A percentile compares a stretch with the other conserved stretches of the same genome.
These are phyloP conservation scores for Pipistrellus pygmaeus DNA, from an alignment of 2,797 vertebrate species.

Conservation along the genomic window DNA sequence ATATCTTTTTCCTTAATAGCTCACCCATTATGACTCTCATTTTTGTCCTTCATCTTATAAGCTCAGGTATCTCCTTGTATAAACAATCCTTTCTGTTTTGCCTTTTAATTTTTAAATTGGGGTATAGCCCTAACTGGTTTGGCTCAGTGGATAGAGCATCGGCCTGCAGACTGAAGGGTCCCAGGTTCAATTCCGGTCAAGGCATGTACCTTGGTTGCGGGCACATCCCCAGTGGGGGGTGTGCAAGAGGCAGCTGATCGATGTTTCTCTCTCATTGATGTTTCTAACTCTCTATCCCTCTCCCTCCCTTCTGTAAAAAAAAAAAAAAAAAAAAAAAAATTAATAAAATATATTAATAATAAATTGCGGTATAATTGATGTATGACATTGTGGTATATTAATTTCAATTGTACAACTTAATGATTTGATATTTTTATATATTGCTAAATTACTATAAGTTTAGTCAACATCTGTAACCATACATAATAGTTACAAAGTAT, in stretches of 20 bases:
- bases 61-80: neutral
- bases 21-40: neutral
- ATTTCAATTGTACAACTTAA: neutral
- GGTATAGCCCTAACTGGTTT: neutral
- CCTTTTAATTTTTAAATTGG: conserved; percentile 11
- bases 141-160: too few species aligned
- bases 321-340: too few species aligned
- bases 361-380: neutral
- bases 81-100: conserved; percentile 1
- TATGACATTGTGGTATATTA: neutral
- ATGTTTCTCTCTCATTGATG: too few species aligned
- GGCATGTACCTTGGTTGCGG: too few species aligned
- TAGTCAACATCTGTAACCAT: neutral
- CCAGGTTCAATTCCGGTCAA: too few species aligned
- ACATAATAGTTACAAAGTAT: neutral
- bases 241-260: too few species aligned
- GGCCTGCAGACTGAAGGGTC: too few species aligned
- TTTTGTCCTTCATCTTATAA: conserved; percentile 22
- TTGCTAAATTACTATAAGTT: neutral
- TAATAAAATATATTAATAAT: too few species aligned
- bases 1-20: neutral
- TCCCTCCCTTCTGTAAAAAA: too few species aligned
- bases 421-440: neutral
- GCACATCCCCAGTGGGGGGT: too few species aligned
- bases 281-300: too few species aligned